A percentile compares a stretch with the other conserved stretches of the same genome.
These are phyloP conservation scores for Clupea harengus DNA, from an alignment of 2,113 vertebrate species.

Conservation along the genomic window DNA sequence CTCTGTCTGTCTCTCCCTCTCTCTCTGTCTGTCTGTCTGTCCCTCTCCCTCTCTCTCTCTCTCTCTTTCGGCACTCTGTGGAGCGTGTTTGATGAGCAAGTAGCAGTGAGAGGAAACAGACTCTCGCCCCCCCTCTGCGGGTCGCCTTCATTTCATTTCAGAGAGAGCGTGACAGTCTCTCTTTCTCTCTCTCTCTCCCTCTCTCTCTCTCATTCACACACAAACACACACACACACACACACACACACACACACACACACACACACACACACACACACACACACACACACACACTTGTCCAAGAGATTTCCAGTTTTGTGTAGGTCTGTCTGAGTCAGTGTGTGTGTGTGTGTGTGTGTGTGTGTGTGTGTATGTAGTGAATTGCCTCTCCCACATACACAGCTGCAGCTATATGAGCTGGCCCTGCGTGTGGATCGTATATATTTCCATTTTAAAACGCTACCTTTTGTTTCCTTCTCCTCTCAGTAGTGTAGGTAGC, in stretches of 20 bases:
- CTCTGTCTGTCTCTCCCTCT: background rate
- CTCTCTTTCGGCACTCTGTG: constrained; percentile 46
- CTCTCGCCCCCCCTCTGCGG: constrained; percentile 59
- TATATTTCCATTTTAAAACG: background rate
- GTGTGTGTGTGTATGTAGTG: background rate
- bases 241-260: background rate
- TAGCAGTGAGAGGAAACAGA: constrained; percentile 73
- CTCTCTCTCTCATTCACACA: too few relatives aligned
- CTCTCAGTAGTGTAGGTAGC: background rate
- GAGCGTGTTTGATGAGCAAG: constrained; percentile 73
- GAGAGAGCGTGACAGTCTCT: constrained; percentile 39
- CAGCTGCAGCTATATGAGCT: background rate
- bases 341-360: background rate
- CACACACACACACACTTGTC: background rate
- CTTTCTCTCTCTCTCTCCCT: constrained; percentile 16
- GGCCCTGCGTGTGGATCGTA: background rate
- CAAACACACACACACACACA: background rate
- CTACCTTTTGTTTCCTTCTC: too few relatives aligned
- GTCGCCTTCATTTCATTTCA: constrained; percentile 65
- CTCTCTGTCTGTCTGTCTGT: constrained; percentile 36
- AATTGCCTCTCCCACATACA: background rate
- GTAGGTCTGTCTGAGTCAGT: background rate
- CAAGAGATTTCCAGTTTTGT: background rate
- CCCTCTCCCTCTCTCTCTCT: constrained; percentile 65
- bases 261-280: background rate